Base-by-base conservation (phyloP, 2,797 vertebrate species). In the Sparidentex hasta region DNA sequence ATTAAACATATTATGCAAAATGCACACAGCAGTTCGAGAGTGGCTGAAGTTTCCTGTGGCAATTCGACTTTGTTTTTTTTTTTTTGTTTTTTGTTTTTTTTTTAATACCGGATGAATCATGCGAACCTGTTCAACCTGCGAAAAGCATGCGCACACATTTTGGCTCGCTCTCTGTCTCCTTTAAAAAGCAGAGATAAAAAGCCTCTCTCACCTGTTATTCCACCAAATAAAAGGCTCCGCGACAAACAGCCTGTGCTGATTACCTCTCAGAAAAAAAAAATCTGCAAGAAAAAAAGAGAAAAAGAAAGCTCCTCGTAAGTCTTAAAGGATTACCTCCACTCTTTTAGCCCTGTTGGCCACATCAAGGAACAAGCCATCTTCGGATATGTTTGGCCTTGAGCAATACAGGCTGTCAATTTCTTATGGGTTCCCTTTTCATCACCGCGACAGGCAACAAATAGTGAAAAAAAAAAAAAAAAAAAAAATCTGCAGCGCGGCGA, bases 321-420 rank as follows among this genome's bases (percentile, higher is more conserved):
- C 52, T 64, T 72, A 46, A 71, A 86, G 84, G 69, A 90, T 85
- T 76, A 82, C 71, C 46, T 73, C 59, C 7, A 57, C 55, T 77
- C 29, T 73, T 80, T 80, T 69, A 74, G 69, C 54, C 71, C 75
- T 21, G 48, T 73, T 87, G 88, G 81, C 71, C 71, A 86, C 80
- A 84, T 81, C 80, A 82, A 83, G 65, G 71, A 82, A 86, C 80
- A 81, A 87, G 81, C 68, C 82, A 63, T 87, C 85, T 88, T 83
- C 70, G 74, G 82, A 82, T 88, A 74, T 81, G 82, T 88, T 92
- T 85, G 87, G 82, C 91, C 91, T 90, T 90, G 81, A 93, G 87
- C 87, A 81, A 84, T 81, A 86, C 71, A 59, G 56, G 46, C 88
- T 89, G 91, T 90, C 91, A 91, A 88, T 92, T 87, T 90, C 75